Conservation (phyloP, 2,888 invertebrate genomes). For the Sericinus montela region DNA sequence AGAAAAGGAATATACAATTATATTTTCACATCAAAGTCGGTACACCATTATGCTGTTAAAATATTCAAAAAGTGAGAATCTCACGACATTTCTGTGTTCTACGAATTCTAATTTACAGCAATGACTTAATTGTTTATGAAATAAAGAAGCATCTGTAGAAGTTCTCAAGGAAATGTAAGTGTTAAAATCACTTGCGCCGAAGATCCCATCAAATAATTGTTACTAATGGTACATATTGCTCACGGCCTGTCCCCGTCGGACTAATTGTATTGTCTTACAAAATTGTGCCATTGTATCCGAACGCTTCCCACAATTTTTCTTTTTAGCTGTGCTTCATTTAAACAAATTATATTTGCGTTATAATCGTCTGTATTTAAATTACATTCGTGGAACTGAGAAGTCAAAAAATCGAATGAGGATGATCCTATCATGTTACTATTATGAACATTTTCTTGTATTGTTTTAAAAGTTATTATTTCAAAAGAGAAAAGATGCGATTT, state of each 20-base stretch:
- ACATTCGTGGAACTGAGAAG: neutral
- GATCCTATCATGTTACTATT: slow-evolving; percentile 1
- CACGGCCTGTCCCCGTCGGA: neutral
- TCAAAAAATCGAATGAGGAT: neutral
- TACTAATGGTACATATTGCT: slow-evolving; percentile 4
- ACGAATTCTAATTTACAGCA: slow-evolving; percentile 1
- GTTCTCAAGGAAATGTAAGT: slow-evolving; percentile 14
- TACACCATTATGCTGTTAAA: no score
- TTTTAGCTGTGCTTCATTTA: neutral
- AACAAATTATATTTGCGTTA: slow-evolving; percentile 1
- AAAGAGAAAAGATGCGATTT: neutral
- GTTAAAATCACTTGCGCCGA: neutral
- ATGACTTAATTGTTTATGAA: slow-evolving; percentile 9
- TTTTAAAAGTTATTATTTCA: neutral
- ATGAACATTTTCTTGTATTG: slow-evolving; percentile 1
- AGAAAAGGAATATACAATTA: no score
- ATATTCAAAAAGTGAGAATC: neutral
- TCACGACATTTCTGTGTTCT: slow-evolving; percentile 1
- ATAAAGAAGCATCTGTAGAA: slow-evolving; percentile 2
- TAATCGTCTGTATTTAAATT: neutral
- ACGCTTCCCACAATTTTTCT: slow-evolving; percentile 6
- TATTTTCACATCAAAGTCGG: no score
- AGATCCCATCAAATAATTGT: slow-evolving; percentile 18
- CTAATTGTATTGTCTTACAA: slow-evolving; percentile 12
- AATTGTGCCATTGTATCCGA: slow-evolving; percentile 3